Evolutionary conservation across 1,140 invertebrate genomes (phyloP).

Genomic region (Hestina assimilis): DNA sequence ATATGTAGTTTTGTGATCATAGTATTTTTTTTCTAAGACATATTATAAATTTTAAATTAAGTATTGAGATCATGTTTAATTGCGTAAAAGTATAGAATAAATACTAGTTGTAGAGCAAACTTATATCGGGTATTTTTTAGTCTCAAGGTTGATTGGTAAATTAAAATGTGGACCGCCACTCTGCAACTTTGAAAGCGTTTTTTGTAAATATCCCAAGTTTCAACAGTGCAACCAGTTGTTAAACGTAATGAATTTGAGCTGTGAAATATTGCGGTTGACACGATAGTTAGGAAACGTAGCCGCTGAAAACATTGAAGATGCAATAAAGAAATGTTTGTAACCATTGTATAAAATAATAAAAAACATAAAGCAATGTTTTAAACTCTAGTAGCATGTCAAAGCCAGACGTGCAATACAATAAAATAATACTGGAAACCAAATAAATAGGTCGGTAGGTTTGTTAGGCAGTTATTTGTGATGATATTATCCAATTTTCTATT

Average conservation of each 20-base stretch:
- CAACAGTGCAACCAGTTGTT: conserved; percentile 27
- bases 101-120: conserved; percentile 1
- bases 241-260: conserved; percentile 40
- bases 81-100: conserved; percentile 13
- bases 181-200: conserved; percentile 20
- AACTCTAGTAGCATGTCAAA: no score
- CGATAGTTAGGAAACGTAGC: conserved; percentile 49
- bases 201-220: conserved; percentile 28
- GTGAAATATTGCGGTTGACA: conserved; percentile 51
- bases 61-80: neutral
- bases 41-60: neutral
- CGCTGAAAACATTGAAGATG: conserved; percentile 13
- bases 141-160: conserved; percentile 20
- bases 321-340: neutral
- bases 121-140: conserved; percentile 21
- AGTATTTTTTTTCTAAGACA: no score
- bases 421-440: conserved; percentile 7
- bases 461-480: conserved; percentile 48
- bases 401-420: no score
- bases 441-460: conserved; percentile 49
- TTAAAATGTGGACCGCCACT: conserved; percentile 25
- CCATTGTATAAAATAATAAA: conserved; percentile 5
- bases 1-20: no score
- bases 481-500: conserved; percentile 67
- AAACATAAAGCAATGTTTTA: neutral